Evolutionary conservation across 2,888 invertebrate species (phyloP), one percentile per base, ranked within the genome.

Genomic region (Endomychus coccineus): DNA sequence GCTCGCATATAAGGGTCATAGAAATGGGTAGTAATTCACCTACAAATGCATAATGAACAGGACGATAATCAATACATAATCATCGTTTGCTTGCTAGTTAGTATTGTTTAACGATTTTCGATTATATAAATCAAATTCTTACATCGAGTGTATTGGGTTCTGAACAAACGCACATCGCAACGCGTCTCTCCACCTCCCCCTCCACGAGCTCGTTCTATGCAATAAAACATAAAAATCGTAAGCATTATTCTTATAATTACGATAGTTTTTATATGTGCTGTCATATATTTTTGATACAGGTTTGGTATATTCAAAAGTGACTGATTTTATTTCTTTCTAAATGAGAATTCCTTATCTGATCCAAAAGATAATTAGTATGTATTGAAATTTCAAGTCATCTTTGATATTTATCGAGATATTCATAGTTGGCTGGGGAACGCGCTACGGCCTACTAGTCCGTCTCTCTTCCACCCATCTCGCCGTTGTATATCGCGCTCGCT

Each of bases 351-450:
- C 61, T 63, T 63, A 63, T 63, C 63, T 62, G 63, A 63, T 63
- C 55, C 52, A 56, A 56, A 59, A 62, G 59, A 63, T 63, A 63
- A 63, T 63, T 63, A 63, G 63, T 63, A 63, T 61, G 63, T 63
- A 63, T 63, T 61, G 63, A 63, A 62, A 59, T 57, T 63, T 61
- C 63, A 60, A 63, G 63, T 63, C 63, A 63, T 63, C 61, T 61
- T 51, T 51, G 59, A 60, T 61, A 61, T 61, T 61, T 61, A 61
- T 62, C 61, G 61, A 59, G 55, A 51, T 57, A 55, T 58, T 54
- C 27, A 55, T 57, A 56, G 53, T 52, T 32, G 40, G 46, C 46
- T 42, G 39, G 46, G 24, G 36, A 36, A 36, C 47, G 45, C 50
- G 48, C 45, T 50, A 53, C 52, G 54, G 50, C 46, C 47, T 14